Percentiles rank a stretch among this genome's conserved stretches.
Evolutionary conservation across 2,797 vertebrate species (phyloP).

Genomic region (Masticophis lateralis): DNA sequence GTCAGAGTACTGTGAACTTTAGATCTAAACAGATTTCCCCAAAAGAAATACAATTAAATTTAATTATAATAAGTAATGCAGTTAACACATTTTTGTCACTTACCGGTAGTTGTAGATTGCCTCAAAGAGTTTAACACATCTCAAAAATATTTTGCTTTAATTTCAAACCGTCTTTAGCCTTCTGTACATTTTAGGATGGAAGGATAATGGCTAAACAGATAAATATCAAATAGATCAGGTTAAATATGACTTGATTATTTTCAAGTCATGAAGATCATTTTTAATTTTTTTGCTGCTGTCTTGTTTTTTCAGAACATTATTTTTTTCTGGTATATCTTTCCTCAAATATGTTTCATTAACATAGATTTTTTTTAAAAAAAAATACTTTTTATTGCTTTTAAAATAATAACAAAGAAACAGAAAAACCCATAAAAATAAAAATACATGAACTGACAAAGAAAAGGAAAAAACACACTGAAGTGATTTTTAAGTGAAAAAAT

Average conservation of each 20-base stretch:
- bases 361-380: no score
- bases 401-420: not conserved
- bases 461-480: not conserved
- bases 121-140: not conserved
- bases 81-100: not conserved
- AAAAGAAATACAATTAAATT: not conserved
- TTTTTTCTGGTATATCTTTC: not conserved
- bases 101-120: not conserved
- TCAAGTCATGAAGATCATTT: slow-evolving; percentile 2
- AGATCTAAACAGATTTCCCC: not conserved
- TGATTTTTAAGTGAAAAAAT: not conserved
- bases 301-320: slow-evolving; percentile 5
- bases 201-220: not conserved
- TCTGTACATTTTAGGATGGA: not conserved
- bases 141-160: slow-evolving; percentile 2
- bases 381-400: not conserved
- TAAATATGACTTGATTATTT: slow-evolving; percentile 27
- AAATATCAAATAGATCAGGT: not conserved
- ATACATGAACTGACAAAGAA: not conserved
- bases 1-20: not conserved
- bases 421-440: not conserved
- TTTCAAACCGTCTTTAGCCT: slow-evolving; percentile 1
- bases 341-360: no score
- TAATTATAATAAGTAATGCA: not conserved
- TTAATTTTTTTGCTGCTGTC: slow-evolving; percentile 1